These are phyloP conservation scores for Prosapia bicincta DNA, from an alignment of 2,888 invertebrate genomes.

Conservation along the genomic window DNA sequence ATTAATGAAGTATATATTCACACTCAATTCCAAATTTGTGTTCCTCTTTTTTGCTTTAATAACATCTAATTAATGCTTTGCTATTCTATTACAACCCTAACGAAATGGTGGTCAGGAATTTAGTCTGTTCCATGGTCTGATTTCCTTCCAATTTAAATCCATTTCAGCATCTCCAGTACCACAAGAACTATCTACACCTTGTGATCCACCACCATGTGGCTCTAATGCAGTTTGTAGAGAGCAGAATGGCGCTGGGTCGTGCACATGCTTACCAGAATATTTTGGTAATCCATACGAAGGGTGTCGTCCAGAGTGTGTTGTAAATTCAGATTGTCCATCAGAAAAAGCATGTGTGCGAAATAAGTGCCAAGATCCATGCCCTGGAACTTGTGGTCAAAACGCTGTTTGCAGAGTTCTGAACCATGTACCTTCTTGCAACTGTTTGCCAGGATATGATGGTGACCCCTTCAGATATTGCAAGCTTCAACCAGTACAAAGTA, in stretches of 20 bases:
- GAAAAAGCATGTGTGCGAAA: conserved; percentile 60
- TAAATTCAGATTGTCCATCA: conserved; percentile 63
- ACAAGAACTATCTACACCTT: conserved; percentile 52
- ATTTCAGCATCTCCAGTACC: conserved; percentile 20
- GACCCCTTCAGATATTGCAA: conserved; percentile 62
- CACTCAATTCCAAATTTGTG: neutral
- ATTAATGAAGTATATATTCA: neutral
- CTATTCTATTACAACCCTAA: conserved; percentile 10
- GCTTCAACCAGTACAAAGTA: conserved; percentile 47
- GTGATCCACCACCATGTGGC: conserved; percentile 68
- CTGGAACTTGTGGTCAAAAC: conserved; percentile 65
- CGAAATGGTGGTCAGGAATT: conserved; percentile 6
- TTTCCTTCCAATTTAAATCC: neutral
- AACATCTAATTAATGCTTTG: neutral
- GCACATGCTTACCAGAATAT: conserved; percentile 65
- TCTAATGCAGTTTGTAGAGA: conserved; percentile 68
- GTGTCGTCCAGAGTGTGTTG: conserved; percentile 61
- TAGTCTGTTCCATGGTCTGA: neutral
- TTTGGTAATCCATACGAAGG: conserved; percentile 70
- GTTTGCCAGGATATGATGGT: conserved; percentile 59
- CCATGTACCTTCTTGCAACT: conserved; percentile 64
- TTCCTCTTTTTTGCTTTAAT: neutral
- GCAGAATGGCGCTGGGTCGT: conserved; percentile 68
- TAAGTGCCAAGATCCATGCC: conserved; percentile 66
- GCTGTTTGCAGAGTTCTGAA: conserved; percentile 63